Evolutionary conservation across 2,888 invertebrate species (phyloP), one percentile per base, ranked within the genome.

Genomic region (Thereva nobilitata): DNA sequence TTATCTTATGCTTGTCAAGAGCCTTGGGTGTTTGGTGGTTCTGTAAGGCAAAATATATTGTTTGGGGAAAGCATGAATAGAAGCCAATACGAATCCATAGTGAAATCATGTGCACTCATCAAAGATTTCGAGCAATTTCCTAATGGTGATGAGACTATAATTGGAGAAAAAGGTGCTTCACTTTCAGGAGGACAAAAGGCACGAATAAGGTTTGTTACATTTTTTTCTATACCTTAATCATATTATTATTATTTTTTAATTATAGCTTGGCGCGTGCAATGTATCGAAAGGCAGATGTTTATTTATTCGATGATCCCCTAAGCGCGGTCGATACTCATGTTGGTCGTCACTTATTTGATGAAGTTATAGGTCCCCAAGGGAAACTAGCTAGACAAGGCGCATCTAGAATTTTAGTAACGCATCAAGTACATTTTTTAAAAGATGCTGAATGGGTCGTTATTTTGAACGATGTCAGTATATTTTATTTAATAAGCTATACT

Each of bases 1-100:
- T 67, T 88, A n/a, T 87, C 89, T 37, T 95, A 93, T 78, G 90
- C 92, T 0, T 85, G 89, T 71, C 93, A 94, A 79, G 92, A 94
- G 76, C 86, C 95, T 5, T 95, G 95, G 95, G 86, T 91, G 0
- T 91, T 90, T 76, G 87, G 87, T 1, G 86, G 87, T 10, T 88
- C 90, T 1, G 85, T 95, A 1, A 83, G 90, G 57, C 92, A 93
- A 75, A 95, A 95, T 79, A 92, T 95, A 73, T 78, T 91, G n/a
- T 95, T 95, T 78, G 94, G 94, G 0, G 80, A 70, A 56, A 69
- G 69, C 35, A 69, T 70, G 64, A 74, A 80, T 54, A 74, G 76
- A 67, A 68, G 73, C 4, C 74, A 75, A 7, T 84, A 83, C 72
- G 75, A 76, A 41, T 68, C 74, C 38, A 79, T 83, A 0, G 74